These are phyloP conservation scores for Agriopis leucophaearia DNA, from an alignment of 2,888 invertebrate genomes.

Conservation along the genomic window DNA sequence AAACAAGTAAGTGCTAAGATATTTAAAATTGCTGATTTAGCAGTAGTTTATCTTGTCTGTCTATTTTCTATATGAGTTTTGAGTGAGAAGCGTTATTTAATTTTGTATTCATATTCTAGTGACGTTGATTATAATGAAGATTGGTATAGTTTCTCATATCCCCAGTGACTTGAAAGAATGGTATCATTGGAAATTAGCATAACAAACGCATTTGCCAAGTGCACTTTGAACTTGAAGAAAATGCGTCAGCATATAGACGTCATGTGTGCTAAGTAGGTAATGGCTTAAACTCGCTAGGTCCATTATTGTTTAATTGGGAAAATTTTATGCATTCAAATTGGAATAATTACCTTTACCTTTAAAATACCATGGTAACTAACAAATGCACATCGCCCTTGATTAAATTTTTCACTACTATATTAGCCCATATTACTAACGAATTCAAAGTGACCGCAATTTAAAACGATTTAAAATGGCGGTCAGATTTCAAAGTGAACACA, in stretches of 20 bases:
- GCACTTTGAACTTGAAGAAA: slow-evolving; percentile 1
- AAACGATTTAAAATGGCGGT: no score
- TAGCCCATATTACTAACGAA: no score
- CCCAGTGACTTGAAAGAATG: background rate
- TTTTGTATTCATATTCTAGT: background rate
- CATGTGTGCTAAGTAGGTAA: background rate
- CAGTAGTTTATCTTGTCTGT: no score
- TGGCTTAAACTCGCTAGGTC: background rate
- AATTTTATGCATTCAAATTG: background rate
- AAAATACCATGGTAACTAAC: no score
- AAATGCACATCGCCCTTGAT: no score
- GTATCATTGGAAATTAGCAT: background rate
- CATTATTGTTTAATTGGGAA: slow-evolving; percentile 1
- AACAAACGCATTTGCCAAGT: background rate
- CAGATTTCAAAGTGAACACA: no score
- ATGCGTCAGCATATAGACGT: slow-evolving; percentile 3
- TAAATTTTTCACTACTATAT: no score
- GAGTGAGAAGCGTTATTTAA: no score
- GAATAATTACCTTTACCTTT: no score
- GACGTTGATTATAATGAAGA: background rate
- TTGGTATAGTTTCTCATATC: background rate
- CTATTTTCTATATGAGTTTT: no score
- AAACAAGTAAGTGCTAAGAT: slow-evolving; percentile 87
- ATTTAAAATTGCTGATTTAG: no score
- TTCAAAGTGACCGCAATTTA: background rate